A percentile compares a stretch with the other conserved stretches of the same genome.
Evolutionary conservation across 1,140 invertebrate genomes (phyloP).

Genomic region (Papilio xuthus): DNA sequence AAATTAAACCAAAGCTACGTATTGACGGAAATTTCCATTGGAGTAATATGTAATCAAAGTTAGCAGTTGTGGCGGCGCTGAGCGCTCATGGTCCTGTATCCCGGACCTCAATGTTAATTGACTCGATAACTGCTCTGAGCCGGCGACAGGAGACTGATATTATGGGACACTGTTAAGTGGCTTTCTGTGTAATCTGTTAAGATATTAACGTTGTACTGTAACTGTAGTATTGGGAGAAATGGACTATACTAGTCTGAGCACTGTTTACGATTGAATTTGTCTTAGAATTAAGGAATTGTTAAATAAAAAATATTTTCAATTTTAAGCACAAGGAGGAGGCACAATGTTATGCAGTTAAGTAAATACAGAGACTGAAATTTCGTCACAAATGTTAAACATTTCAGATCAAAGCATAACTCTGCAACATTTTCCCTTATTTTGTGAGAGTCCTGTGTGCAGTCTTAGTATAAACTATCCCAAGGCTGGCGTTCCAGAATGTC

Average conservation of each 20-base stretch:
- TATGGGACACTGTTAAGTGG: background rate
- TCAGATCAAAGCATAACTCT: conserved; percentile 4
- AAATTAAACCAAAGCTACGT: background rate
- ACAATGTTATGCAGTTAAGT: background rate
- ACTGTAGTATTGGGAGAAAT: background rate
- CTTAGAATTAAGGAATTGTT: background rate
- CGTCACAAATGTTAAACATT: background rate
- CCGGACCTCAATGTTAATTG: conserved; percentile 9
- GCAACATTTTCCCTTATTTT: background rate
- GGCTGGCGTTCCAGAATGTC: background rate
- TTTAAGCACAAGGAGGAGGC: background rate
- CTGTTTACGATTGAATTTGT: background rate
- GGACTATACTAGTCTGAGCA: background rate
- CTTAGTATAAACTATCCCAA: background rate
- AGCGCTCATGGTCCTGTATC: background rate
- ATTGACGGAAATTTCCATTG: background rate
- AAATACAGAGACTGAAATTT: background rate
- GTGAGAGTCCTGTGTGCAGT: background rate
- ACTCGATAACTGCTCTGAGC: background rate
- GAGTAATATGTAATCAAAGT: conserved; percentile 1
- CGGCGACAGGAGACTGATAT: conserved; percentile 11
- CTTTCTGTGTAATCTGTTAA: conserved; percentile 14
- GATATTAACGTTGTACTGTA: background rate
- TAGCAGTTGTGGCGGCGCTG: background rate
- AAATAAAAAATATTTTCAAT: background rate